These are phyloP conservation scores for Trachelus stipa DNA, from an alignment of 2,888 invertebrate species.

Conservation along the genomic window DNA sequence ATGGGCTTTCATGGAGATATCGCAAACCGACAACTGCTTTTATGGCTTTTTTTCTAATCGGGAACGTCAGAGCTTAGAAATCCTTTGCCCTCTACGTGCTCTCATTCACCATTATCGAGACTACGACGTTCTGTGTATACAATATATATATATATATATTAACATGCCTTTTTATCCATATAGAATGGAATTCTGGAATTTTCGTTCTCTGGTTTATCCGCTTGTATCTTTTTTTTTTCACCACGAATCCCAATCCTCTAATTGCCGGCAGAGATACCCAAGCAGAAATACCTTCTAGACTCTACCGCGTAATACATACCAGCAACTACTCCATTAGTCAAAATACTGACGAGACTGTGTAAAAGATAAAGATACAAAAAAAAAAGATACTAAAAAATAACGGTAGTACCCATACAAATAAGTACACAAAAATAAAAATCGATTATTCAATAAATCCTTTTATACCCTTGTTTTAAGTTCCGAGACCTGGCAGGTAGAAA, in stretches of 20 bases:
- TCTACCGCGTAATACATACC: background rate
- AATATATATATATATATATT: too few relatives aligned
- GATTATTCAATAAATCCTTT: background rate
- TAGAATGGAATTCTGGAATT: background rate
- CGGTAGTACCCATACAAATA: background rate
- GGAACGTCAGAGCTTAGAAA: constrained; percentile 1
- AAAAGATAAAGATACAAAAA: background rate
- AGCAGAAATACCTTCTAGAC: background rate
- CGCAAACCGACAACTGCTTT: constrained; percentile 30
- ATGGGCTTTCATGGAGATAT: constrained; percentile 36
- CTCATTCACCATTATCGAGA: background rate
- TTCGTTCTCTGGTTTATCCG: background rate
- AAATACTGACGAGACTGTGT: background rate
- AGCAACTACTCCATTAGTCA: background rate
- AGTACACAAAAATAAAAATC: background rate
- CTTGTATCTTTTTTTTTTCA: background rate
- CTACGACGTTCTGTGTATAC: constrained; percentile 10
- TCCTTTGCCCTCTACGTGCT: background rate
- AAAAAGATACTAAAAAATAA: background rate
- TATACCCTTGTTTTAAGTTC: background rate
- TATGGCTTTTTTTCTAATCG: constrained; percentile 38
- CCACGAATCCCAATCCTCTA: background rate
- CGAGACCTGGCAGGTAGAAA: background rate
- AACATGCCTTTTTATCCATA: background rate
- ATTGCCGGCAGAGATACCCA: background rate